Base-by-base conservation (phyloP, 2,797 vertebrate species). In the Liparis tanakae region DNA sequence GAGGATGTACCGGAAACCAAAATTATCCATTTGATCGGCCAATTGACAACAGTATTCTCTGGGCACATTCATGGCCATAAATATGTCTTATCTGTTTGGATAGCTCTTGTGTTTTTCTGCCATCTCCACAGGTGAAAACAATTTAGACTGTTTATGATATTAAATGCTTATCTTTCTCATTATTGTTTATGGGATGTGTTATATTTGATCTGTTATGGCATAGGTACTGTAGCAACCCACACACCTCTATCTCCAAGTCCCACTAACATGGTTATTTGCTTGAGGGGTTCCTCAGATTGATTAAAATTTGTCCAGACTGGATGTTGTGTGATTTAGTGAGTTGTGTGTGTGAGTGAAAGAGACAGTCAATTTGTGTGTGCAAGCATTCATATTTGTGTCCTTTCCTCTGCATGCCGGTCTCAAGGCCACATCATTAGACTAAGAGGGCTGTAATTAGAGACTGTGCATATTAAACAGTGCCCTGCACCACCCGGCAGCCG, bases 391-490 rank as follows among this genome's bases (percentile, higher is more conserved):
- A 82, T 78, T 74, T 53, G 63, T 84, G 76, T 58, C 72, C 61
- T 55, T 81, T 82, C 53, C 72, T 85, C 65, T 75, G 73, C 59
- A 87, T 80, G 69, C 46, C 67, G 69, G 79, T 92, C 90, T 93
- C 88, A 91, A 90, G 89, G 87, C 91, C 89, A 88, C 87, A 89
- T 93, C 88, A 89, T 94, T 91, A 91, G 84, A 93, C 87, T 88
- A 87, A 88, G 87, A 90, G 86, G 87, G 81, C 83, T 81, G 87
- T 93, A 94, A 94, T 94, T 94, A 94, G 89, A 72, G 79, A 92
- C 74, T 88, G 91, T 93, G 90, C 90, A 94, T 94, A 93, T 92
- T 94, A 93, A 95, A 91, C 78, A 91, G 85, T 75, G 74, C 70
- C 86, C 82, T 33, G 67, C 85, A 83, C 87, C 89, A 82, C 75